These are phyloP conservation scores for Pteropus alecto DNA, from an alignment of 2,113 vertebrate species.

Conservation along the genomic window DNA sequence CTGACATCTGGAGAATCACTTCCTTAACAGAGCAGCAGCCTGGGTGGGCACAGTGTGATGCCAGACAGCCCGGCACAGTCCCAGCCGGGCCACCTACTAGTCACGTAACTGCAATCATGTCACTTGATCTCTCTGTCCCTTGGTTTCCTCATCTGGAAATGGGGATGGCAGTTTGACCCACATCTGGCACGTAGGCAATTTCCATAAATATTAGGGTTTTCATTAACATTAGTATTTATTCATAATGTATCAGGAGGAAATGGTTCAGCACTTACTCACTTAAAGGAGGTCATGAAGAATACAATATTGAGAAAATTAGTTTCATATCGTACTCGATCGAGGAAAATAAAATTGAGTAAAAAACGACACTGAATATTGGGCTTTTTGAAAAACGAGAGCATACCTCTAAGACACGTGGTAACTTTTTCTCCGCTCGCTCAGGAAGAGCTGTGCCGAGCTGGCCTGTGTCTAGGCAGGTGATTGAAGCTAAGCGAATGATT, in stretches of 20 bases:
- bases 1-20: neutral
- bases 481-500: neutral
- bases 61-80: neutral
- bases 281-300: neutral
- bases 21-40: neutral
- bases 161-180: neutral
- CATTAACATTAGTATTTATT: neutral
- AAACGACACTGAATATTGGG: neutral
- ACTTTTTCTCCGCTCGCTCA: neutral
- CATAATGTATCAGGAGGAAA: neutral
- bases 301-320: neutral
- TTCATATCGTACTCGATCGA: neutral
- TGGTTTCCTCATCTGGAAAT: neutral
- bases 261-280: neutral
- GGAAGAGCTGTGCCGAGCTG: neutral
- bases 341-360: neutral
- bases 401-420: neutral
- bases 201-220: neutral
- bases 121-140: neutral
- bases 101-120: neutral
- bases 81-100: too few relatives aligned
- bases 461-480: neutral
- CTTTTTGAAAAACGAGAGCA: neutral
- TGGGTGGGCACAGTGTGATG: neutral
- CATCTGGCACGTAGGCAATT: neutral